Evolutionary conservation across 2,888 invertebrate genomes (phyloP), one percentile per base, ranked within the genome.

Genomic region (Pandemis corylana): DNA sequence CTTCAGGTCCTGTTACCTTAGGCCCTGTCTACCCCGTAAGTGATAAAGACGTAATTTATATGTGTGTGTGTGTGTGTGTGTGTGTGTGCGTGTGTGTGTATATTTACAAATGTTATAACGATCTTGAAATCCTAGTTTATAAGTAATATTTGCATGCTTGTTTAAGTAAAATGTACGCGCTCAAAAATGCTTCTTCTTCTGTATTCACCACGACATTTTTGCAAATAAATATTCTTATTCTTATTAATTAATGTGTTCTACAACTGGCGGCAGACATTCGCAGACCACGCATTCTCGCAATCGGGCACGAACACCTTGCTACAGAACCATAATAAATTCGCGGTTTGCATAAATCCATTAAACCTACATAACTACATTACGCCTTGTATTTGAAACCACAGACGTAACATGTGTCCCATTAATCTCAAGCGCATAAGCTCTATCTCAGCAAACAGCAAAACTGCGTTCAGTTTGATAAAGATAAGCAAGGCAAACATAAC

Each of bases 401-500:
- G 65, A 61, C 75, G 74, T 56, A 71, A 75, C 70, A 46, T 46
- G 49, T 73, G 68, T 69, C 65, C 59, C 73, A 73, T 69, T 20
- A 42, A 62, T 68, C 41, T 53, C 66, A 15, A 46, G 53, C 66
- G 66, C 70, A 46, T 53, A 56, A 20, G 56, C 28, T 66, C 62
- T 70, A 67, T 75, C 75, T 51, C 66, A 28, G 53, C 75, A 75
- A 75, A 75, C 75, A 67, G 51, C 56, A 51, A 68, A 56, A 61
- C 69, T 12, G 28, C 68, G 59, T 74, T 53, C 74, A 49, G 64
- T 61, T 46, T 53, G 62, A 51, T 59, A 41, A 61, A 71, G 75
- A 75, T 71, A 75, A 71, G 59, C 20, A 12, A 28, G 15, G 53
- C 65, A 69, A 64, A 70, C 49, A 28, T 28, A 51, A 71, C 13